Evolutionary conservation across 2,797 vertebrate species (phyloP), one percentile per base, ranked within the genome.

Genomic region (Sardinella longiceps): DNA sequence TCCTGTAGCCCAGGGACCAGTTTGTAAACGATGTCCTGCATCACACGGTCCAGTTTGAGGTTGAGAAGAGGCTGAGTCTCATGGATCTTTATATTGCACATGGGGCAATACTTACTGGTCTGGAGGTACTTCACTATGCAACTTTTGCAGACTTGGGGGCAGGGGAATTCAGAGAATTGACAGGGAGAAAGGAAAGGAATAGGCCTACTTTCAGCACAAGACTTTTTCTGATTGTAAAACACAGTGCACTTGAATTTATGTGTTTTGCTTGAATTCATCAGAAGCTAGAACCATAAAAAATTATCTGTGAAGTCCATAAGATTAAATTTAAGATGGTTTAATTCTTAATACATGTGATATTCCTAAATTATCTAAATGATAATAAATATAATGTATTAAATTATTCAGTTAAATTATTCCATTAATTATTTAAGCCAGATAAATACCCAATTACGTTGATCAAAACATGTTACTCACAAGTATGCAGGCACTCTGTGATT

Each of bases 1-100:
- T 99, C 97, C 92, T 99, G 98, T 87, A 99, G 95, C 81, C 98
- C 97, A 0, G 98, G 98, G 85, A 99, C 98, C 91, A 99, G 95
- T 92, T 99, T 99, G 94, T 97, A 99, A 88, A 99, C 97, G 0
- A 99, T 98, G 92, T 99, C 98, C 91, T 99, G 98, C 98, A 99
- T 99, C 91, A 99, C 98, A 20, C 98, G 95, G 89, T 99, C 98
- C 93, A 99, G 93, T 87, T 99, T 99, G 84, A 99, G 97, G 94
- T 99, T 99, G 89, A 99, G 96, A 88, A 99, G 94, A 0, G 98
- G 98, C 92, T 99, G 98, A 0, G 98, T 99, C 95, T 99, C 98
- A 0, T 99, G 98, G 93, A 99, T 99, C 95, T 99, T 99, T 91
- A 99, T 99, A 96, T 99, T 99, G 94, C 98, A 99, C 97, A 99